Percentiles rank a stretch among this genome's conserved stretches.
Conservation (phyloP, 2,113 vertebrate species). For the Tachysurus fulvidraco region DNA sequence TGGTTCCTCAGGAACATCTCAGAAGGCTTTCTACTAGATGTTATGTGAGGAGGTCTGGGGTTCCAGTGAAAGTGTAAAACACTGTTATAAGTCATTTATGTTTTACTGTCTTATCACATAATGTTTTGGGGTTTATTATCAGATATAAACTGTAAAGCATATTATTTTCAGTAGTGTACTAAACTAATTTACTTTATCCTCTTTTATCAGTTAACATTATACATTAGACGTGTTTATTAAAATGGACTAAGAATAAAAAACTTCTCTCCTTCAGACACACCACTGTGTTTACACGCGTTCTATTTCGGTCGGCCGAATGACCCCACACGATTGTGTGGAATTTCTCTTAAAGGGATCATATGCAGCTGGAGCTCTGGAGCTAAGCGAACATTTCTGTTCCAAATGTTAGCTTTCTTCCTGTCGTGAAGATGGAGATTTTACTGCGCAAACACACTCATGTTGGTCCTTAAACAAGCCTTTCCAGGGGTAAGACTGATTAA, state of each 20-base stretch:
- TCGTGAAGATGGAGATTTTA: constrained; percentile 7
- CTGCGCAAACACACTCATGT: neutral
- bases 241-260: neutral
- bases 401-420: neutral
- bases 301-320: constrained; percentile 24
- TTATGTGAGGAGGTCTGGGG: too few species aligned
- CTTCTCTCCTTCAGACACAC: neutral
- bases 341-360: constrained; percentile 27
- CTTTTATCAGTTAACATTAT: neutral
- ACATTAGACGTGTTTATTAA: neutral
- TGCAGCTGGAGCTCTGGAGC: neutral
- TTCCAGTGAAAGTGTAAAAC: too few species aligned
- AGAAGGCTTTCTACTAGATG: too few species aligned
- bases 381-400: neutral
- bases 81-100: too few species aligned
- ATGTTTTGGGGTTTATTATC: neutral
- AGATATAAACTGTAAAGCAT: neutral
- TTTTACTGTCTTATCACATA: too few species aligned
- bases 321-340: constrained; percentile 4
- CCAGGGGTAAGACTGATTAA: constrained; percentile 28
- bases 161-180: neutral
- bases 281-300: neutral
- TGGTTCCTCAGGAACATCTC: too few species aligned
- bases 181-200: neutral
- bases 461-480: constrained; percentile 15